A percentile compares a stretch with the other conserved stretches of the same genome.
These are phyloP conservation scores for Pterocles burchelli DNA, from an alignment of 2,113 vertebrate genomes.

Conservation along the genomic window DNA sequence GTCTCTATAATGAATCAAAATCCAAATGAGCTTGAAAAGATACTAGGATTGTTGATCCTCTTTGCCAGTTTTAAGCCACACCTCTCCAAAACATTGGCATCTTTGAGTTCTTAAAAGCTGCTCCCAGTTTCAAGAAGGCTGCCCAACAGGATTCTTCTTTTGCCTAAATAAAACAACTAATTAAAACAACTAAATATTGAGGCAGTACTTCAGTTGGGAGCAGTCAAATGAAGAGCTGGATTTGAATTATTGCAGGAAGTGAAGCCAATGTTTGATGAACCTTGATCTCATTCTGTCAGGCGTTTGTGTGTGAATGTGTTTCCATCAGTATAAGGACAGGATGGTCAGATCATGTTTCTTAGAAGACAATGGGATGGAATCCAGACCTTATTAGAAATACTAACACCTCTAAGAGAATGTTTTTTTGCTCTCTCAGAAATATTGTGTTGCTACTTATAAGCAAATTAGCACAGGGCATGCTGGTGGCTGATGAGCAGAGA, in stretches of 20 bases:
- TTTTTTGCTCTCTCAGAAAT: background rate
- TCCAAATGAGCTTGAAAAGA: background rate
- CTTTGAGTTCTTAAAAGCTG: conserved; percentile 9
- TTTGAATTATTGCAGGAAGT: conserved; percentile 44
- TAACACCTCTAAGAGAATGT: background rate
- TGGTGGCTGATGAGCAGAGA: background rate
- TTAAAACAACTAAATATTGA: conserved; percentile 10
- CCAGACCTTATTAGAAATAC: background rate
- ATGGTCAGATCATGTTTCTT: background rate
- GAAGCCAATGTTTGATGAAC: background rate
- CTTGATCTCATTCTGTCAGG: background rate
- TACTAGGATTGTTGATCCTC: background rate
- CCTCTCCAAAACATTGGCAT: background rate
- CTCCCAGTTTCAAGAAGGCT: background rate
- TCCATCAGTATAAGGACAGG: background rate
- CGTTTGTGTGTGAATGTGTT: background rate
- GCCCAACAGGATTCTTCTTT: conserved; percentile 17
- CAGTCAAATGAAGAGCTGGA: background rate
- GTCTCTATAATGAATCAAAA: background rate
- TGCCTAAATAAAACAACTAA: conserved; percentile 8
- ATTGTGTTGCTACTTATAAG: background rate
- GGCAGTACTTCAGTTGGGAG: background rate
- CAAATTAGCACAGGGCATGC: background rate
- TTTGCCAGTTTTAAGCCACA: background rate
- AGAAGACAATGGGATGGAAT: background rate